phyloP scores from a whole-genome alignment of 2,113 vertebrate genomes.

The Malurus elegans region DNA sequence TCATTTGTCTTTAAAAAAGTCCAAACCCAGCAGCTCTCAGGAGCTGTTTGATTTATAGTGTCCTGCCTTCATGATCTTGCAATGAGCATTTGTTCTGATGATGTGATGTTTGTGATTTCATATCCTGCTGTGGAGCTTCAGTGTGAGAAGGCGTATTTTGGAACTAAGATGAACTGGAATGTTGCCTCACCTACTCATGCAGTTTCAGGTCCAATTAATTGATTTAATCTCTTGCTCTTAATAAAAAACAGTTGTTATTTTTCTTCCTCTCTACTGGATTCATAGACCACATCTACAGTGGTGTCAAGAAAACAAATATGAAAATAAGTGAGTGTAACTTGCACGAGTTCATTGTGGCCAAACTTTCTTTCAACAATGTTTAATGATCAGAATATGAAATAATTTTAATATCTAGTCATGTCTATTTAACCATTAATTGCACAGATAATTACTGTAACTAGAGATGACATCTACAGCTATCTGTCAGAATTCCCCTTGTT shows the following conservation, averaged over 20 bases:
- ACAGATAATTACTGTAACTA: not conserved
- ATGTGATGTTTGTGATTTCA: constrained; percentile 71
- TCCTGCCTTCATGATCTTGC: constrained; percentile 46
- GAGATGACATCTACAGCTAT: not conserved
- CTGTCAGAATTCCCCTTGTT: not conserved
- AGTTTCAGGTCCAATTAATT: constrained; percentile 65
- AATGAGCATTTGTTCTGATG: constrained; percentile 61
- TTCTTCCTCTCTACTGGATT: constrained; percentile 43
- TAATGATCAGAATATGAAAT: not conserved
- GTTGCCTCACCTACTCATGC: constrained; percentile 64
- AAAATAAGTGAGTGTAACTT: not conserved
- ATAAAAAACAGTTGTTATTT: constrained; percentile 67
- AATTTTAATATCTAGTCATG: not conserved
- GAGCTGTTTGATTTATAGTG: constrained; percentile 29
- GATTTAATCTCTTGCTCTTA: constrained; percentile 61
- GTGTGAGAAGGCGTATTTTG: constrained; percentile 60
- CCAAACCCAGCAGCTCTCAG: constrained; percentile 40
- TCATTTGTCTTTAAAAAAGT: constrained; percentile 14
- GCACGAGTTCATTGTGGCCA: not conserved
- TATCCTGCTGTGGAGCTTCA: constrained; percentile 63
- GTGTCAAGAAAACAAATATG: constrained; percentile 6
- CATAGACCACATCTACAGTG: constrained; percentile 7
- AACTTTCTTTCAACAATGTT: not conserved
- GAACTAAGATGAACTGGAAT: constrained; percentile 61
- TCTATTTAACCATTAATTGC: not conserved